Conservation (phyloP, 53 echinoderm and acorn worm species). For the Paracentrotus lividus region DNA sequence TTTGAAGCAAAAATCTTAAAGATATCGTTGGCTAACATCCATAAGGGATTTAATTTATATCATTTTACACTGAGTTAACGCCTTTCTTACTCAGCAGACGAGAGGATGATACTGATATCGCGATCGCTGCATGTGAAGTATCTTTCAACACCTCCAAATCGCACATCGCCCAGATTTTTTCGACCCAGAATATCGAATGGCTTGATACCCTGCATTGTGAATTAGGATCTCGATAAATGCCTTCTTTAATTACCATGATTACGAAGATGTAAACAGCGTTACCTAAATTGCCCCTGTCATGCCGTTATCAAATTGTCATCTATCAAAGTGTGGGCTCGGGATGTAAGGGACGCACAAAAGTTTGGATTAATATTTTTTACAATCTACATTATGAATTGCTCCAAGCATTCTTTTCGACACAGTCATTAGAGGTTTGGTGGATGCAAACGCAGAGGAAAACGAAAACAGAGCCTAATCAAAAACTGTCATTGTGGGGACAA, state of each 20-base stretch:
- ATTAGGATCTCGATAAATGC: conserved; percentile 21
- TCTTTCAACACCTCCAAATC: neutral
- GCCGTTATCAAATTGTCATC: neutral
- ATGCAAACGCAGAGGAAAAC: neutral
- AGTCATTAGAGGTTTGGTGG: neutral
- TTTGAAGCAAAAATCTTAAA: too few relatives aligned
- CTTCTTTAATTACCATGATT: conserved; percentile 1
- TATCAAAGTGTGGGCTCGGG: neutral
- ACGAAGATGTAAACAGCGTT: neutral
- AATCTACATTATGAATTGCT: neutral
- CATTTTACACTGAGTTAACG: too few relatives aligned
- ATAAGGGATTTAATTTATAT: too few relatives aligned
- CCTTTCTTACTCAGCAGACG: too few relatives aligned
- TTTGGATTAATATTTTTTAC: neutral
- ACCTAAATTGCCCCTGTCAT: neutral
- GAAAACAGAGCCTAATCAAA: neutral
- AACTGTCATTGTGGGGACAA: neutral
- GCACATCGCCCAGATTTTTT: neutral
- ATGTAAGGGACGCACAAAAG: neutral
- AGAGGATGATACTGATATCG: too few relatives aligned
- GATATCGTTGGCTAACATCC: too few relatives aligned
- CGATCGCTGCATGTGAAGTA: neutral
- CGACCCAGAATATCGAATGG: neutral
- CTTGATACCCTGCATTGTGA: neutral
- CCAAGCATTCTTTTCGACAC: neutral